Percentiles rank a stretch among this genome's conserved stretches.
Conservation (phyloP, 2,113 vertebrate species). For the Galeopterus variegatus region DNA sequence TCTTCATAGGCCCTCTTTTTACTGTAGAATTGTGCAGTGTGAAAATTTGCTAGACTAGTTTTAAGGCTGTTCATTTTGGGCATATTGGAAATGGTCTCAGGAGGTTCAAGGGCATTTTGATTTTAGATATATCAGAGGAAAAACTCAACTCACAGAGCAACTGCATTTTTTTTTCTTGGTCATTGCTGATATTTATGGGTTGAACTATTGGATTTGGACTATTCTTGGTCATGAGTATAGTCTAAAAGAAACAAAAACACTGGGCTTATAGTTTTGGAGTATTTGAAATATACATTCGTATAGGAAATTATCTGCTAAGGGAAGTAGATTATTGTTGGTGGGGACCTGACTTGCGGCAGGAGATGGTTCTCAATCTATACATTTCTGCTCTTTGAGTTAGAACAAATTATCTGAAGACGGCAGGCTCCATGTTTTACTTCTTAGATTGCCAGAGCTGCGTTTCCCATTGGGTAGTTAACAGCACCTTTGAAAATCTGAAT, state of each 20-base stretch:
- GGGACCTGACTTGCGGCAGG: constrained; percentile 32
- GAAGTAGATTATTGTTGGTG: constrained; percentile 44
- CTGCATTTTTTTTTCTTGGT: not conserved
- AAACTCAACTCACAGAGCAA: not conserved
- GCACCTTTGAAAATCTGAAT: constrained; percentile 56
- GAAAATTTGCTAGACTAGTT: not conserved
- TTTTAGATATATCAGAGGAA: not conserved
- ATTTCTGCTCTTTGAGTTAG: constrained; percentile 68
- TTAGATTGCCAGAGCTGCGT: constrained; percentile 53
- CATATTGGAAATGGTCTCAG: not conserved
- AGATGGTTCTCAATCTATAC: constrained; percentile 57
- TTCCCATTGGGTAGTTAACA: constrained; percentile 65
- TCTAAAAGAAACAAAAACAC: constrained; percentile 9
- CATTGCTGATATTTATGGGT: not conserved
- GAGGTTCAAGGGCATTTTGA: not conserved
- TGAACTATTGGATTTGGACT: constrained; percentile 14
- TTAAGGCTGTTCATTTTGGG: not conserved
- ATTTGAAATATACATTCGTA: constrained; percentile 39
- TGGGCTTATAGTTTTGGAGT: not conserved
- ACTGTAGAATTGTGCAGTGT: not conserved
- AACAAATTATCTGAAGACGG: constrained; percentile 60
- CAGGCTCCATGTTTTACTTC: constrained; percentile 33
- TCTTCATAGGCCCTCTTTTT: not conserved
- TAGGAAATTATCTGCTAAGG: constrained; percentile 26
- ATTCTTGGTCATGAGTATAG: not conserved